A percentile compares a stretch with the other conserved stretches of the same genome.
Conservation (phyloP, 2,797 vertebrate genomes). For the Squalus acanthias region DNA sequence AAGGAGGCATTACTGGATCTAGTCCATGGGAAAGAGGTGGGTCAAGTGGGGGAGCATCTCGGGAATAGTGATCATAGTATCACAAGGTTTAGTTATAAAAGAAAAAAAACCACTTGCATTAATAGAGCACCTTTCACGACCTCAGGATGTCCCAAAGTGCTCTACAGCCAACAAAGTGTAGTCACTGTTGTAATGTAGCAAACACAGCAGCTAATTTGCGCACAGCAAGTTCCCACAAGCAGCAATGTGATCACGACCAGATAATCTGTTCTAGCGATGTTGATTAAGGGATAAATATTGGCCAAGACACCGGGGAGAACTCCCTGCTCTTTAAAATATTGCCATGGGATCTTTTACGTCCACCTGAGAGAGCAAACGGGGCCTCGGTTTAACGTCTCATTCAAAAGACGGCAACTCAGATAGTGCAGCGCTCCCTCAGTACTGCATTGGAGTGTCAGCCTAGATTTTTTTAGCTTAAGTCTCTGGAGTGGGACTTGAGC, state of each 20-base stretch:
- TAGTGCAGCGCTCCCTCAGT: no score
- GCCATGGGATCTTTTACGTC: no score
- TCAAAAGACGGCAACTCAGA: no score
- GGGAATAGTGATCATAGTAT: background rate
- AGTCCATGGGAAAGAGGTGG: background rate
- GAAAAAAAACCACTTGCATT: background rate
- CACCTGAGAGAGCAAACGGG: no score
- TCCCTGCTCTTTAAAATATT: background rate
- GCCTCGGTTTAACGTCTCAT: no score
- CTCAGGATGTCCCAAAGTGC: background rate
- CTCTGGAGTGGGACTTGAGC: no score
- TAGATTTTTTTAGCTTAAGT: no score
- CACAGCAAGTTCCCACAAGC: background rate
- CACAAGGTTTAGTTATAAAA: background rate
- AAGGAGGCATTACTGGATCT: background rate
- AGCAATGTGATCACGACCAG: background rate
- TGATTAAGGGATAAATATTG: background rate
- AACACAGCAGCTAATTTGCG: background rate
- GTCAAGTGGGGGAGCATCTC: background rate
- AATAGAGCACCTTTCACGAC: background rate
- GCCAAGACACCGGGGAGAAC: no score
- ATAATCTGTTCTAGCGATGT: background rate
- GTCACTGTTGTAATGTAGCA: background rate
- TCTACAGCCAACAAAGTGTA: background rate
- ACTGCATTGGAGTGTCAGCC: no score